phyloP scores from a whole-genome alignment of 2,888 invertebrate genomes.

The Lasioglossum morio region DNA sequence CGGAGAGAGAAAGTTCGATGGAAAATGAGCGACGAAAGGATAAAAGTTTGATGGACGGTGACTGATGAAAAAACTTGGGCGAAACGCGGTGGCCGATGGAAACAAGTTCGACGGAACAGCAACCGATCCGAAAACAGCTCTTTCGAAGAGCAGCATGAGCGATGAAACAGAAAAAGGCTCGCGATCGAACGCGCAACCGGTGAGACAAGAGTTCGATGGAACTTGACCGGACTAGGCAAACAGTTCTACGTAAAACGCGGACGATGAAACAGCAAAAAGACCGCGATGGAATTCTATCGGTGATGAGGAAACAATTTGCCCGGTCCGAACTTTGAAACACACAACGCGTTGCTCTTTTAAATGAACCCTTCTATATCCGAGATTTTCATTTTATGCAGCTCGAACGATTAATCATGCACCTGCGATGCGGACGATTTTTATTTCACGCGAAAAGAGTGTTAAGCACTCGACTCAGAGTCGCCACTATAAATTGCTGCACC shows the following conservation, averaged over 20 bases:
- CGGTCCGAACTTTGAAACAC: background rate
- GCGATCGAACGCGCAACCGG: background rate
- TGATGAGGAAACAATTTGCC: background rate
- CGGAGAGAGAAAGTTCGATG: background rate
- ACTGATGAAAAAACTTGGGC: background rate
- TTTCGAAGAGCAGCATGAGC: background rate
- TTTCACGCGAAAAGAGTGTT: too few species aligned
- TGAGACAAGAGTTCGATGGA: background rate
- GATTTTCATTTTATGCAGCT: background rate
- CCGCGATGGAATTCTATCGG: background rate
- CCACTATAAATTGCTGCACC: too few species aligned
- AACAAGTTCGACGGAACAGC: background rate
- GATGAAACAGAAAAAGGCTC: background rate
- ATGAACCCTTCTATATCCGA: background rate
- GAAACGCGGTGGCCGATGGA: background rate
- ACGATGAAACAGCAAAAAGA: background rate
- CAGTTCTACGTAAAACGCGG: background rate
- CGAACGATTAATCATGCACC: too few species aligned
- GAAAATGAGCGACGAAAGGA: slow-evolving; percentile 8
- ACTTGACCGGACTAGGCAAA: background rate
- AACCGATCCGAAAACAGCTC: background rate
- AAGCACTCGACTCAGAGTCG: too few species aligned
- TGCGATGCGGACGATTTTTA: too few species aligned
- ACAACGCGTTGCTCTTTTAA: background rate
- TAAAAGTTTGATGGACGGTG: slow-evolving; percentile 11